Conservation (phyloP, 2,888 invertebrate species). For the Troglohyphantes excavatus region DNA sequence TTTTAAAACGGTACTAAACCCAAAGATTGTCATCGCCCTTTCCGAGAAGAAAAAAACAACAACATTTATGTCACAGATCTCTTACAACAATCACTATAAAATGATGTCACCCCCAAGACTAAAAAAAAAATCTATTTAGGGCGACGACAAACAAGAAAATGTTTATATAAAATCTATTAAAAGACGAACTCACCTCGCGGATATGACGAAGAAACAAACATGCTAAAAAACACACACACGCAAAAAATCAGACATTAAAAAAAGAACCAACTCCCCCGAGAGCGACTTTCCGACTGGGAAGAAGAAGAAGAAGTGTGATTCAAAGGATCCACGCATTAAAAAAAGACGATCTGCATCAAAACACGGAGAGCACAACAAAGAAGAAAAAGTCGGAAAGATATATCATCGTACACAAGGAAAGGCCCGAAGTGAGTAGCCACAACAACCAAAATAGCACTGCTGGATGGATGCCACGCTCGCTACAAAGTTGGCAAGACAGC, state of each 20-base stretch:
- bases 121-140: constrained; percentile 6
- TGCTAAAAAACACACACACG: neutral
- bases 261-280: neutral
- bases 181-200: constrained; percentile 20
- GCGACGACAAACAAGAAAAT: neutral
- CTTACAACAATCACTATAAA: no score
- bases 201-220: constrained; percentile 24
- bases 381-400: constrained; percentile 29
- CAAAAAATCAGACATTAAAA: neutral
- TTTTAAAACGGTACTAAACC: no score
- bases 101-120: neutral
- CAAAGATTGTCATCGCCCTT: no score
- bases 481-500: constrained; percentile 66
- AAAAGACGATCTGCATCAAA: constrained; percentile 30
- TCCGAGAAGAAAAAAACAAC: no score
- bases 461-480: constrained; percentile 65
- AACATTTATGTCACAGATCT: no score
- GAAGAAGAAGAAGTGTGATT: neutral
- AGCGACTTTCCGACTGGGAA: neutral
- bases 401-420: constrained; percentile 45
- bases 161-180: constrained; percentile 38
- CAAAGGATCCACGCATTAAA: constrained; percentile 13
- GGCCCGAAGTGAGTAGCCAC: constrained; percentile 66
- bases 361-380: neutral
- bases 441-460: constrained; percentile 70